Conservation (phyloP, 2,113 vertebrate genomes). For the Lepus timidus region DNA sequence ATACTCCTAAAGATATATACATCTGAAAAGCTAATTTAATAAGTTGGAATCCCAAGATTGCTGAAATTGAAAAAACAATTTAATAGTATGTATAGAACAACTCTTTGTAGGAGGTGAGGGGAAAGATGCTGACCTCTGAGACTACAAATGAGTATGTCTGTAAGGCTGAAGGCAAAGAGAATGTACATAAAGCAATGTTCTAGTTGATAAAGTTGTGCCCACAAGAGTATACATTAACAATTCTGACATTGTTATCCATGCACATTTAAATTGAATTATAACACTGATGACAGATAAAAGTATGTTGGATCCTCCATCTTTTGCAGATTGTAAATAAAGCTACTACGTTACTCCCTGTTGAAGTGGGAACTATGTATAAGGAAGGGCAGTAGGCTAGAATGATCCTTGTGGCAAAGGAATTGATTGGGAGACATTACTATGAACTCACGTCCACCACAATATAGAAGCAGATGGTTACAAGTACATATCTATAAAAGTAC, state of each 20-base stretch:
- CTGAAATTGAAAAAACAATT: neutral
- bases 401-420: too few relatives aligned
- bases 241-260: too few relatives aligned
- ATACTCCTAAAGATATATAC: neutral
- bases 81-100: neutral
- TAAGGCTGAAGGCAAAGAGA: neutral
- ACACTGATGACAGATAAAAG: neutral
- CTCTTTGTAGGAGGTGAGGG: neutral
- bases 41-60: neutral
- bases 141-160: neutral
- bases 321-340: too few relatives aligned
- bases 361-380: neutral
- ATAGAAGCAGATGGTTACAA: neutral
- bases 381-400: neutral
- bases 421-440: neutral
- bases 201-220: neutral
- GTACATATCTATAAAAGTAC: too few relatives aligned
- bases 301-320: neutral
- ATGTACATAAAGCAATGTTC: fast-evolving
- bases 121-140: neutral
- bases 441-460: neutral
- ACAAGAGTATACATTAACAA: neutral
- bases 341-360: neutral
- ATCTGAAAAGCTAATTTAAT: neutral
- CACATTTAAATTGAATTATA: neutral